Conservation (phyloP, 2,797 vertebrate species). For the Leontocebus nigricollis region DNA sequence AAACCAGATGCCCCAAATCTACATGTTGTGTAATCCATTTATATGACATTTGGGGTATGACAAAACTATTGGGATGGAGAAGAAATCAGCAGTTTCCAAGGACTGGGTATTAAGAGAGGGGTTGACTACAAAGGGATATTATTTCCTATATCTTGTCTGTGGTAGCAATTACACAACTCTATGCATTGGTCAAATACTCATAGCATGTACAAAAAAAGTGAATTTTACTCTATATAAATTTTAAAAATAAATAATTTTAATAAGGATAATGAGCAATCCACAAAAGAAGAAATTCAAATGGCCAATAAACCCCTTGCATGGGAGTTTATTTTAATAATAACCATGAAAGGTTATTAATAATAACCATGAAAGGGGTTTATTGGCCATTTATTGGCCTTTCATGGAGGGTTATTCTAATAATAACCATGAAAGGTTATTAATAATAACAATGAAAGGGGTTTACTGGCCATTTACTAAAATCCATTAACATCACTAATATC, state of each 20-base stretch:
- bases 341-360: too few relatives aligned
- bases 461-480: too few relatives aligned
- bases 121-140: neutral
- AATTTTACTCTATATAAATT: neutral
- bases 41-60: neutral
- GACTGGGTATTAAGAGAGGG: neutral
- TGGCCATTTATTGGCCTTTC: too few relatives aligned
- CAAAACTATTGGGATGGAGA: neutral
- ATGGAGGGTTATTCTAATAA: neutral
- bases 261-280: neutral
- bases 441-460: neutral
- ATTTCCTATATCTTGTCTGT: neutral
- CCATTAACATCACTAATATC: neutral
- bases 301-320: neutral
- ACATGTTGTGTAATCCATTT: neutral
- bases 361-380: neutral
- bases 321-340: neutral
- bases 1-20: neutral
- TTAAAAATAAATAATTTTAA: neutral
- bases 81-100: neutral
- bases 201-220: neutral
- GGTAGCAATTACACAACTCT: neutral
- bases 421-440: too few relatives aligned
- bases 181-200: neutral
- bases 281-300: neutral